Percentiles rank a stretch among this genome's conserved stretches.
phyloP scores from a whole-genome alignment of 2,113 vertebrate species.

The Myrmecobius fasciatus region DNA sequence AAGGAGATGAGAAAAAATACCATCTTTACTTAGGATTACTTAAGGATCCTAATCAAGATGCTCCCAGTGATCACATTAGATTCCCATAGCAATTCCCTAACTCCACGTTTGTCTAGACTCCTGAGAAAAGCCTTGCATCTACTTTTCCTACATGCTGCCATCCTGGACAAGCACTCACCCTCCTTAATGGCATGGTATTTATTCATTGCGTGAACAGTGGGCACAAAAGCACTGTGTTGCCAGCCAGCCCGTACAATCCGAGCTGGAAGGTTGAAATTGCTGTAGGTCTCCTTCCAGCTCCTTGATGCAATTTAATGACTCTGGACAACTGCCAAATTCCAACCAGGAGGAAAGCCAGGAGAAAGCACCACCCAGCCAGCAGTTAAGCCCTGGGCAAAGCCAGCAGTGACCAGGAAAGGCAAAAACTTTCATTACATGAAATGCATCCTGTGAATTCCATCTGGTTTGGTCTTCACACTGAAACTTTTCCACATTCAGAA shows the following conservation, averaged over 20 bases:
- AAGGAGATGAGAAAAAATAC: neutral
- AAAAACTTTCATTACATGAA: slow-evolving; percentile 69
- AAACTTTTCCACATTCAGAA: slow-evolving; percentile 62
- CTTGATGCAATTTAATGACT: slow-evolving; percentile 74
- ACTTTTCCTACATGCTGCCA: neutral
- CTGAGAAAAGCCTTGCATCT: slow-evolving; percentile 34
- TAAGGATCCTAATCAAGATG: neutral
- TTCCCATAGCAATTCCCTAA: slow-evolving; percentile 38
- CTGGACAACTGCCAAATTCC: slow-evolving; percentile 73
- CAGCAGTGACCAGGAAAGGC: slow-evolving; percentile 53
- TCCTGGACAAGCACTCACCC: slow-evolving; percentile 43
- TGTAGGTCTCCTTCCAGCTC: slow-evolving; percentile 70
- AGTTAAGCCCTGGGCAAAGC: slow-evolving; percentile 54
- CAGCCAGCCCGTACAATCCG: slow-evolving; percentile 61
- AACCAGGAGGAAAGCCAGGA: slow-evolving; percentile 61
- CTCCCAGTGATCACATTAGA: slow-evolving; percentile 6
- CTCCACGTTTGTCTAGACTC: neutral
- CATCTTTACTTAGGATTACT: slow-evolving; percentile 19
- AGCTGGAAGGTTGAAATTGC: slow-evolving; percentile 71
- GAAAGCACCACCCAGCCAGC: slow-evolving; percentile 62
- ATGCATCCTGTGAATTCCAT: slow-evolving; percentile 74
- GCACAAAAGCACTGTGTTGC: slow-evolving; percentile 61
- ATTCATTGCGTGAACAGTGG: slow-evolving; percentile 8
- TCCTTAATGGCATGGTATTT: neutral
- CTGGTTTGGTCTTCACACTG: slow-evolving; percentile 69